phyloP scores from a whole-genome alignment of 2,888 invertebrate genomes.

The Pachydiplax longipennis region DNA sequence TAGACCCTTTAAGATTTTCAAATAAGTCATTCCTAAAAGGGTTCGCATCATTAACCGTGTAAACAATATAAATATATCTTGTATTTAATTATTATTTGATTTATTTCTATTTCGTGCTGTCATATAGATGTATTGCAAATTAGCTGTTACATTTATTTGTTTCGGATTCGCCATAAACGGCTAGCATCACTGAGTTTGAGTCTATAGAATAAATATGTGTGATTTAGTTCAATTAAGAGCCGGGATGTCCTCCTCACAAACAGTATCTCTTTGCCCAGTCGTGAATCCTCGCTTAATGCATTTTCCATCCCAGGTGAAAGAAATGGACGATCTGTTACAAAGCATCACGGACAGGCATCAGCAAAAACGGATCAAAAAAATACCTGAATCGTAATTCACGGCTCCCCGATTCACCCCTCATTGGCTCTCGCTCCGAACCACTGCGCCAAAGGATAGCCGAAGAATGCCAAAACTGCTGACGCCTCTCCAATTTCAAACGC shows the following conservation, averaged over 20 bases:
- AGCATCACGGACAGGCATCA: background rate
- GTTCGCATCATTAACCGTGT: too few species aligned
- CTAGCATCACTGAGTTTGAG: too few species aligned
- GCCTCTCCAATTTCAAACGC: background rate
- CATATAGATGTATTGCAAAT: too few species aligned
- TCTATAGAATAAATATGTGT: too few species aligned
- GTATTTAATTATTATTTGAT: too few species aligned
- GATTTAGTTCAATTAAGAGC: too few species aligned
- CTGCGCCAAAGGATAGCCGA: background rate
- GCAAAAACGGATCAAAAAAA: background rate
- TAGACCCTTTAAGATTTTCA: too few species aligned
- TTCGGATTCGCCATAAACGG: too few species aligned
- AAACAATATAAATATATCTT: too few species aligned
- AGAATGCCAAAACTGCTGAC: background rate
- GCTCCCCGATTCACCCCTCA: background rate
- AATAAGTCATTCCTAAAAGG: too few species aligned
- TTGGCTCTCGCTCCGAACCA: background rate
- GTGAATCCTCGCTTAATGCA: background rate
- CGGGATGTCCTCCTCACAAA: background rate
- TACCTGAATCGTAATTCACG: background rate
- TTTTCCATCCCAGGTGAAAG: background rate
- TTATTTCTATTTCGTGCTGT: too few species aligned
- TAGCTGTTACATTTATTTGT: too few species aligned
- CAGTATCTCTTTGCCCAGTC: background rate
- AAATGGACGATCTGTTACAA: background rate